Evolutionary conservation across 2,888 invertebrate genomes (phyloP), one percentile per base, ranked within the genome.

Genomic region (Ophioninae sp.): DNA sequence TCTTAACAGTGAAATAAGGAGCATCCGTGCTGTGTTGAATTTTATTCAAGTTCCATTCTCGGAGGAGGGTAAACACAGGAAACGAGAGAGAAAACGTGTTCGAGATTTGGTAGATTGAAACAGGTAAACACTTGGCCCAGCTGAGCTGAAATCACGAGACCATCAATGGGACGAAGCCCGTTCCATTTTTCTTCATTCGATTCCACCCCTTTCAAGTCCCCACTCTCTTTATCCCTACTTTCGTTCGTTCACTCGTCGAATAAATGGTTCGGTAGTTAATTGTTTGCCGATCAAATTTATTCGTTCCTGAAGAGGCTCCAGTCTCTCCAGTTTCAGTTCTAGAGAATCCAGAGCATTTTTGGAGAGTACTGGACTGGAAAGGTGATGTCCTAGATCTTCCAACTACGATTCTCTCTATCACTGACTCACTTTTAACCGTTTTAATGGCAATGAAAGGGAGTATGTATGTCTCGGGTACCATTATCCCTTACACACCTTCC

Each of bases 261-360:
- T 85, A 85, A 82, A 85, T 86, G 84, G 83, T 75, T 73, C 83
- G 84, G 79, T 79, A 85, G 87, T 85, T 88, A 87, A 89, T 89
- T 88, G 88, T 88, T 87, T 87, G 85, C 85, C 84, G 86, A 86
- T 87, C 83, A 88, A 89, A 88, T 89, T 87, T 87, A 88, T 88
- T 89, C 88, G 86, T 84, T 81, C 59, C 67, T 73, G 83, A 74
- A 84, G 85, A 84, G 85, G 80, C 84, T 86, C 85, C 82, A 17
- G 30, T 30, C 30, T 30, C 30, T 30, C 30, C 30, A 30, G 30
- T 30, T 30, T 30, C 30, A 30, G 30, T 30, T 30, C 30, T 3
- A 81, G 85, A 85, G 81, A 56, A 17, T 65, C 23, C 51, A 30
- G 61, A 23, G 59, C 44, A 37, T 69, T 77, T 61, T 41, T 59